Conservation (phyloP, 2,888 invertebrate species). For the Monochamus alternatus region DNA sequence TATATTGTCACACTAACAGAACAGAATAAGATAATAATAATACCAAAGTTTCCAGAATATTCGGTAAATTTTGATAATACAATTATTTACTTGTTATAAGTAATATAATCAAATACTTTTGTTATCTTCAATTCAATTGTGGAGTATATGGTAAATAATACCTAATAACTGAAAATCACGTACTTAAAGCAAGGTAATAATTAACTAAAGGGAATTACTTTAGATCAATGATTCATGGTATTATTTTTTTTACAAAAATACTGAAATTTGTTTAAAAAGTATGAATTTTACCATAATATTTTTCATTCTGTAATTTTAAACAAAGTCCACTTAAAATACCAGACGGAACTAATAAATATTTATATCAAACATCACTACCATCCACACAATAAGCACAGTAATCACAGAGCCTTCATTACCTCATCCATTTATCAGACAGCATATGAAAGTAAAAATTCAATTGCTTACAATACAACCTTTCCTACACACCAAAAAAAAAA, state of each 20-base stretch:
- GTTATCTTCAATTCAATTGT: too few species aligned
- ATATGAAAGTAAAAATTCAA: not conserved
- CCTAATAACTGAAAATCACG: too few species aligned
- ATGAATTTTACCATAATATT: not conserved
- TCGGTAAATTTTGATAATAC: too few species aligned
- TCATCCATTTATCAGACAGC: conserved; percentile 44
- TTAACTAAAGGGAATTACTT: too few species aligned
- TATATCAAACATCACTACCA: not conserved
- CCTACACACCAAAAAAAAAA: too few species aligned
- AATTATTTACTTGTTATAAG: too few species aligned
- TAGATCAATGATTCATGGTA: not conserved
- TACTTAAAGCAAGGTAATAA: too few species aligned
- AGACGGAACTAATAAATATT: not conserved
- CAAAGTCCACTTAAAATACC: not conserved
- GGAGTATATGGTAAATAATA: too few species aligned
- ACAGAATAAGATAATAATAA: too few species aligned
- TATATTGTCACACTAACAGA: too few species aligned
- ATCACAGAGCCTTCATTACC: conserved; percentile 51
- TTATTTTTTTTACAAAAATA: not conserved
- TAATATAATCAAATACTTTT: too few species aligned
- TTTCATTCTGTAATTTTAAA: not conserved
- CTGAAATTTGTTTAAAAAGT: not conserved
- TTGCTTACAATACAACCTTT: not conserved
- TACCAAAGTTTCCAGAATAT: too few species aligned
- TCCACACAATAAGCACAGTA: conserved; percentile 32